phyloP scores from a whole-genome alignment of 2,888 invertebrate genomes.

The Myopa testacea region DNA sequence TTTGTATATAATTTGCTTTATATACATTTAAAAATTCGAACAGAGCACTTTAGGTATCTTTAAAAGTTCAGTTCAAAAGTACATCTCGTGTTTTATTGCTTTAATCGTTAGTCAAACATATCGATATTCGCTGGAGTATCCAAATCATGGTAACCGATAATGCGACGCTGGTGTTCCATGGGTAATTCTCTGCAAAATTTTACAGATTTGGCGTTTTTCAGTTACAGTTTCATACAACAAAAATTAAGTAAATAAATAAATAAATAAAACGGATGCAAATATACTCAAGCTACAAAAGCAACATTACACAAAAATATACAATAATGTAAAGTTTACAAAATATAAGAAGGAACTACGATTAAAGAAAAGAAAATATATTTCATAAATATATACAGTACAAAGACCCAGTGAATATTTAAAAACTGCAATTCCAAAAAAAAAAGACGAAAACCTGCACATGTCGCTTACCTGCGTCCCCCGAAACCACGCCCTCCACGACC shows the following conservation, averaged over 20 bases:
- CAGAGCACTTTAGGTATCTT: neutral
- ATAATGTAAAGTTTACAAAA: neutral
- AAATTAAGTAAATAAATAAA: slow-evolving; percentile 43
- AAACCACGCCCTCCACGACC: slow-evolving; percentile 70
- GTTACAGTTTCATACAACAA: slow-evolving; percentile 35
- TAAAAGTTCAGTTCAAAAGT: neutral
- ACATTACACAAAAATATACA: slow-evolving; percentile 22
- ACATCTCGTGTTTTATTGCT: slow-evolving; percentile 8
- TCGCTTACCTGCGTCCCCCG: slow-evolving; percentile 57
- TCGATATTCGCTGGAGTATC: slow-evolving; percentile 87
- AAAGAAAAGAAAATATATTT: no score
- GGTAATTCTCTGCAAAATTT: slow-evolving; percentile 74
- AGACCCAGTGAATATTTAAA: no score
- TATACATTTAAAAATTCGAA: neutral
- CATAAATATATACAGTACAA: no score
- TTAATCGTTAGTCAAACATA: slow-evolving; percentile 71
- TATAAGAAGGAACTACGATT: no score
- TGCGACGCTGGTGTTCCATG: slow-evolving; percentile 79
- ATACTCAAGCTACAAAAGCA: slow-evolving; percentile 6
- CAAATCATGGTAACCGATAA: slow-evolving; percentile 91
- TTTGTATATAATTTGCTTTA: slow-evolving; percentile 2
- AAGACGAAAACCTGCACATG: no score
- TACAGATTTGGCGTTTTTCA: slow-evolving; percentile 60
- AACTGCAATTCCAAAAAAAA: no score
- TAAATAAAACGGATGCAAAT: slow-evolving; percentile 26